Percentiles rank a stretch among this genome's conserved stretches.
phyloP scores from a whole-genome alignment of 2,113 vertebrate genomes.

The Clupea harengus region DNA sequence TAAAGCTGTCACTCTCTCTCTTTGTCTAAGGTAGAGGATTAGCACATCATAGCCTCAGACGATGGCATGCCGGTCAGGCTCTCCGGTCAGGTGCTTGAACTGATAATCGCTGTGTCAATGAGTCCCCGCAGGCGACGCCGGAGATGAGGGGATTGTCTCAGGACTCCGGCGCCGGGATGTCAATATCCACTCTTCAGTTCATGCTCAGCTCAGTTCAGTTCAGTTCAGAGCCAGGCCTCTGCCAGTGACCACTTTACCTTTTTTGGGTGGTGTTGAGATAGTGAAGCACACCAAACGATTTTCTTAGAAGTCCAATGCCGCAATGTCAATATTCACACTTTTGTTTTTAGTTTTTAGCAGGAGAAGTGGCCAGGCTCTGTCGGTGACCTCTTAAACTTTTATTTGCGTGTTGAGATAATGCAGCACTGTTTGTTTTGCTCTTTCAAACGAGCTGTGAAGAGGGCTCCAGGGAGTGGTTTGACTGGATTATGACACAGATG shows the following conservation, averaged over 20 bases:
- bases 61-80: conserved; percentile 42
- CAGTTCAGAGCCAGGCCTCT: background rate
- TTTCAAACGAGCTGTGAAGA: background rate
- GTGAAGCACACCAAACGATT: background rate
- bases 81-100: conserved; percentile 6
- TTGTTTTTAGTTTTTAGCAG: background rate
- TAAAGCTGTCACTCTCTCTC: conserved; percentile 35
- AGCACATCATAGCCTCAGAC: conserved; percentile 15
- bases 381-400: no score
- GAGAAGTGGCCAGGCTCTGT: no score
- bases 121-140: conserved; percentile 25
- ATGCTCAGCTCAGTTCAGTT: no score
- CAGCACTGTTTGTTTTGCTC: background rate
- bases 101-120: conserved; percentile 31
- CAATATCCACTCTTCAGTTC: background rate
- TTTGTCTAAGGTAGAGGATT: conserved; percentile 39
- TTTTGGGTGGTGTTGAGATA: no score
- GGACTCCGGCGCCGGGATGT: background rate
- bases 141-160: conserved; percentile 11
- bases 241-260: background rate
- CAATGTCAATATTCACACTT: background rate
- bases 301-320: background rate
- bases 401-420: background rate
- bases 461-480: background rate
- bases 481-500: background rate